These are phyloP conservation scores for Acanthosepion pharaonis DNA, from an alignment of 2,888 invertebrate genomes.

Conservation along the genomic window DNA sequence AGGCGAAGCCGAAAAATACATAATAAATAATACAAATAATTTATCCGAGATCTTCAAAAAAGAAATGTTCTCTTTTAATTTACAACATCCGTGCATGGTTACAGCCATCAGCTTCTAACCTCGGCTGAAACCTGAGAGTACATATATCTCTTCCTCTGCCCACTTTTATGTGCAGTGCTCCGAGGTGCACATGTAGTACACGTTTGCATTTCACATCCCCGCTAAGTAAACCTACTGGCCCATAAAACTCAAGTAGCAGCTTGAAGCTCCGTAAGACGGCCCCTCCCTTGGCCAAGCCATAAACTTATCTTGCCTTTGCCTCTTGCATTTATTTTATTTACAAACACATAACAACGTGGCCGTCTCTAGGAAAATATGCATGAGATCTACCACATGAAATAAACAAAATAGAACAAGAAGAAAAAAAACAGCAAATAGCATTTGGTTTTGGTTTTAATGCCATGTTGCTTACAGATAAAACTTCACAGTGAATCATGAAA, in stretches of 20 bases:
- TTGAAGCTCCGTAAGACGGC: too few species aligned
- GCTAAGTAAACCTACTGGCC: neutral
- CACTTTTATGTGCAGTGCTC: neutral
- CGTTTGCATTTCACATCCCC: neutral
- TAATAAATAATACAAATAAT: too few species aligned
- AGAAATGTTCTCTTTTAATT: too few species aligned
- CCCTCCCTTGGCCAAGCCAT: too few species aligned
- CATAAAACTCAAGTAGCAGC: too few species aligned
- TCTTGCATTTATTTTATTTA: neutral
- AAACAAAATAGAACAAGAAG: neutral
- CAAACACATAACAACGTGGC: neutral
- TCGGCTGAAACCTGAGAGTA: too few species aligned
- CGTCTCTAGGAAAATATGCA: neutral
- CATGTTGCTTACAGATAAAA: conserved; percentile 6
- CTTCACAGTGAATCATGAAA: neutral
- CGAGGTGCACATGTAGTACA: neutral
- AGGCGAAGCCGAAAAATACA: too few species aligned
- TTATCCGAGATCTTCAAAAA: too few species aligned
- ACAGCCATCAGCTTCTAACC: too few species aligned
- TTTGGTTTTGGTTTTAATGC: neutral
- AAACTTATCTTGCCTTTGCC: too few species aligned
- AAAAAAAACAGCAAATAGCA: neutral
- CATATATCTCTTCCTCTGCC: neutral
- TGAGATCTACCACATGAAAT: neutral
- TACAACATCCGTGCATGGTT: too few species aligned